These are phyloP conservation scores for Rhynchonycteris naso DNA, from an alignment of 2,797 vertebrate species.

Conservation along the genomic window DNA sequence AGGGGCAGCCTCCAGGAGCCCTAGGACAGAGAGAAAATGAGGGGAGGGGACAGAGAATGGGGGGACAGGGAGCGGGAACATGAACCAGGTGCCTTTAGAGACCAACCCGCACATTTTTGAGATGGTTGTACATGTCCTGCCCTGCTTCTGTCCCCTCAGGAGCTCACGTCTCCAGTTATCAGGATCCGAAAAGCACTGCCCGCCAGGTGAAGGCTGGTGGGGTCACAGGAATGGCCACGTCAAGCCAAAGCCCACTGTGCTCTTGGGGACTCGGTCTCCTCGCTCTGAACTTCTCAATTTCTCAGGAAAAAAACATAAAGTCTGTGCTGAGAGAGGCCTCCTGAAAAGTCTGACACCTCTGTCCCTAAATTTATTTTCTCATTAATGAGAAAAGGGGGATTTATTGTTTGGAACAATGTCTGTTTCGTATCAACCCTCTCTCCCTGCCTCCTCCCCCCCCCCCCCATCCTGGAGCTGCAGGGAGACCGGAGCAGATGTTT, in stretches of 20 bases:
- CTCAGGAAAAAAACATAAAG: neutral
- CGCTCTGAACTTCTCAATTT: neutral
- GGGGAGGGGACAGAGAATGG: neutral
- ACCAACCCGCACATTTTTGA: neutral
- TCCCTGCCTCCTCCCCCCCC: constrained; percentile 38
- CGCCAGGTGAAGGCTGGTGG: accelerated
- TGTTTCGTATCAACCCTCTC: constrained; percentile 86
- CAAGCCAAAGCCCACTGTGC: neutral
- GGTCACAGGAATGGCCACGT: neutral
- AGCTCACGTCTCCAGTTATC: neutral
- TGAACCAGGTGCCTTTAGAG: neutral
- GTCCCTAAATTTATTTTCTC: constrained; percentile 84
- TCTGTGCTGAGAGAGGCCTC: constrained; percentile 56
- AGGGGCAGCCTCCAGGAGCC: neutral
- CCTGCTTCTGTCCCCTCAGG: neutral
- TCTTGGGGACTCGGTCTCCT: neutral
- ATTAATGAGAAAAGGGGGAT: constrained; percentile 84
- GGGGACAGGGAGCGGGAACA: neutral
- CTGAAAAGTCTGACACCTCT: constrained; percentile 77
- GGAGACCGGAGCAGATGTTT: constrained; percentile 84
- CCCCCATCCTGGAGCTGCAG: neutral
- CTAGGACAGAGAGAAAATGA: too few relatives aligned
- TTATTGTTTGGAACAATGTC: constrained; percentile 85
- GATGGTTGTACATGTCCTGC: neutral
- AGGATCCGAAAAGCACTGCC: neutral